These are phyloP conservation scores for Ptilodon capucinus DNA, from an alignment of 2,888 invertebrate genomes.

Conservation along the genomic window DNA sequence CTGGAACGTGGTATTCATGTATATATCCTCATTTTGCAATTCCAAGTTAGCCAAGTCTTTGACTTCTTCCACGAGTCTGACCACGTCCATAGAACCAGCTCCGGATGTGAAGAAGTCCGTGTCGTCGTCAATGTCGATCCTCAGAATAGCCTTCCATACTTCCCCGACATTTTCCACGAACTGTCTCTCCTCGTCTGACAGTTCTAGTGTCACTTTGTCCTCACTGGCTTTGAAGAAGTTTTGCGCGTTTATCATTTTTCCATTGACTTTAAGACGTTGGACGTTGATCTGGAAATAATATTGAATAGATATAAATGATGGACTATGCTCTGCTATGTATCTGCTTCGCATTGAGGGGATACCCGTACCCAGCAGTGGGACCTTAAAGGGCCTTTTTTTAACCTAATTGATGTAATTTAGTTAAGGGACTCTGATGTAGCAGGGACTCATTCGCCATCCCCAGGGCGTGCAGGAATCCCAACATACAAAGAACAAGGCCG, in stretches of 20 bases:
- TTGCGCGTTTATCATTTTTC: slow-evolving; percentile 91
- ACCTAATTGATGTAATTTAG: no score
- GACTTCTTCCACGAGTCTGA: slow-evolving; percentile 95
- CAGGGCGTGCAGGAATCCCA: no score
- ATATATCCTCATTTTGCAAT: slow-evolving; percentile 94
- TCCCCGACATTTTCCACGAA: slow-evolving; percentile 84
- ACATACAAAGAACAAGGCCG: no score
- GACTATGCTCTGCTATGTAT: no score
- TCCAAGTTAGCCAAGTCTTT: slow-evolving; percentile 90
- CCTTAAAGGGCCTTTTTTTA: no score
- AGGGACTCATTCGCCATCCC: no score
- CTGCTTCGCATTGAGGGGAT: no score
- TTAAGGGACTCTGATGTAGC: no score
- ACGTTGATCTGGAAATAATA: slow-evolving; percentile 85
- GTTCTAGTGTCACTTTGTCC: slow-evolving; percentile 82
- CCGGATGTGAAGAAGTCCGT: slow-evolving; percentile 97
- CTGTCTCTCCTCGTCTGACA: slow-evolving; percentile 88
- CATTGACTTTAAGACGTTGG: slow-evolving; percentile 88
- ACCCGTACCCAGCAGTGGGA: no score
- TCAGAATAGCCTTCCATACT: slow-evolving; percentile 94
- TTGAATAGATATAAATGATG: no score
- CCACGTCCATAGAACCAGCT: slow-evolving; percentile 99
- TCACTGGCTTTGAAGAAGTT: slow-evolving; percentile 88
- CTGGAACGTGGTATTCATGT: slow-evolving; percentile 94
- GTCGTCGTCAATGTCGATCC: slow-evolving; percentile 86